Evolutionary conservation across 1,140 invertebrate species (phyloP).

Genomic region (Pseudobourletiella spinata): DNA sequence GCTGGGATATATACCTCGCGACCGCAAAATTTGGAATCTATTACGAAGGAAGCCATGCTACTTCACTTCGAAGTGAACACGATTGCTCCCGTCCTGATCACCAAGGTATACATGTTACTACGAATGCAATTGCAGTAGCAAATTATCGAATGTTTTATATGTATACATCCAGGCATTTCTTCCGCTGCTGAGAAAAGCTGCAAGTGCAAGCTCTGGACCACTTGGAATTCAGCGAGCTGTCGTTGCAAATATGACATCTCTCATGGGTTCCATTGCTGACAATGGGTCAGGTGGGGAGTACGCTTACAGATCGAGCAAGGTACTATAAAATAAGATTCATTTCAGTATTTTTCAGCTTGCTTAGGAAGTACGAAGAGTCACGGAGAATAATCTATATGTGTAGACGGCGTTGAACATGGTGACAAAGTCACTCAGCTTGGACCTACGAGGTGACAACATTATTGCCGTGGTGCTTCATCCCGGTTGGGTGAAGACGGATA

Average conservation of each 20-base stretch:
- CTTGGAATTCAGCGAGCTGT: slow-evolving; percentile 11
- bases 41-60: slow-evolving; percentile 16
- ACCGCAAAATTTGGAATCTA: slow-evolving; percentile 3
- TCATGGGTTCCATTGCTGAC: slow-evolving; percentile 16
- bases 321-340: neutral
- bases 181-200: slow-evolving; percentile 17
- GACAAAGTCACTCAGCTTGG: slow-evolving; percentile 61
- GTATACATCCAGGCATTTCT: slow-evolving; percentile 11
- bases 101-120: slow-evolving; percentile 4
- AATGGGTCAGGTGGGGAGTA: slow-evolving; percentile 21
- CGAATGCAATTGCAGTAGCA: neutral
- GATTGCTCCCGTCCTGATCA: slow-evolving; percentile 9
- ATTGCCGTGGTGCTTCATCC: slow-evolving; percentile 67
- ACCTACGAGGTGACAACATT: slow-evolving; percentile 66
- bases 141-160: neutral
- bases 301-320: slow-evolving; percentile 15
- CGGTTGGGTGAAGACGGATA: slow-evolving; percentile 81
- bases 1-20: slow-evolving; percentile 11
- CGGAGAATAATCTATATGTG: no score
- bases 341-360: neutral
- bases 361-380: neutral
- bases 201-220: neutral
- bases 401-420: slow-evolving; percentile 3
- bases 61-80: slow-evolving; percentile 21
- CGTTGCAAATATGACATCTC: slow-evolving; percentile 16